Conservation (phyloP, 2,888 invertebrate species). For the Volucella inflata region DNA sequence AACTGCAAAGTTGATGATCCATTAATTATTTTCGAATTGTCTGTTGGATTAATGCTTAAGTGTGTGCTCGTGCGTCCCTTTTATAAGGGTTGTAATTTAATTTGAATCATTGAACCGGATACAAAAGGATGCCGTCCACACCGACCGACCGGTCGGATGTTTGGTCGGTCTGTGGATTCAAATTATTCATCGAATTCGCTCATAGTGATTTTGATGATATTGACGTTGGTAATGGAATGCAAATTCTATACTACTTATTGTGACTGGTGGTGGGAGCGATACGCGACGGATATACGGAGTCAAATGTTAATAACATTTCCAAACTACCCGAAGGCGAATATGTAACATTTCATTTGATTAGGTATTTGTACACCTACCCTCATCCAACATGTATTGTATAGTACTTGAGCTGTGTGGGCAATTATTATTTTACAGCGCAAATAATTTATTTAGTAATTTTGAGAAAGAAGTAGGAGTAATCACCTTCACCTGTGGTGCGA, state of each 20-base stretch:
- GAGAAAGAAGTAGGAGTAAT: no score
- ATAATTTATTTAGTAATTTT: no score
- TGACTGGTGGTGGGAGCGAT: constrained; percentile 18
- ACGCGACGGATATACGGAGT: background rate
- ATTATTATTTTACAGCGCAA: no score
- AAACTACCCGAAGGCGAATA: background rate
- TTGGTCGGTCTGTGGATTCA: background rate
- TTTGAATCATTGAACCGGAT: background rate
- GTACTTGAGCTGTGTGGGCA: no score
- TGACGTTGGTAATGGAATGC: constrained; percentile 53
- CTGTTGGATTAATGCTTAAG: background rate
- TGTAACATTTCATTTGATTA: background rate
- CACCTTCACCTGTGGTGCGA: no score
- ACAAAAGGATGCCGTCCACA: background rate
- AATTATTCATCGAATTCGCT: constrained; percentile 46
- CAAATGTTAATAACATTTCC: constrained; percentile 13
- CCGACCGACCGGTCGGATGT: background rate
- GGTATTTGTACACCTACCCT: no score
- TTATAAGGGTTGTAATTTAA: constrained; percentile 24
- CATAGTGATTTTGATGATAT: constrained; percentile 41
- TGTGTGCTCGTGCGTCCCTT: background rate
- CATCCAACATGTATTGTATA: no score
- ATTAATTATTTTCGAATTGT: constrained; percentile 52
- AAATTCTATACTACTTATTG: constrained; percentile 47
- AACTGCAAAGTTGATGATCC: constrained; percentile 37